phyloP scores from a whole-genome alignment of 2,797 vertebrate species.

The Pangasius larnaudii region DNA sequence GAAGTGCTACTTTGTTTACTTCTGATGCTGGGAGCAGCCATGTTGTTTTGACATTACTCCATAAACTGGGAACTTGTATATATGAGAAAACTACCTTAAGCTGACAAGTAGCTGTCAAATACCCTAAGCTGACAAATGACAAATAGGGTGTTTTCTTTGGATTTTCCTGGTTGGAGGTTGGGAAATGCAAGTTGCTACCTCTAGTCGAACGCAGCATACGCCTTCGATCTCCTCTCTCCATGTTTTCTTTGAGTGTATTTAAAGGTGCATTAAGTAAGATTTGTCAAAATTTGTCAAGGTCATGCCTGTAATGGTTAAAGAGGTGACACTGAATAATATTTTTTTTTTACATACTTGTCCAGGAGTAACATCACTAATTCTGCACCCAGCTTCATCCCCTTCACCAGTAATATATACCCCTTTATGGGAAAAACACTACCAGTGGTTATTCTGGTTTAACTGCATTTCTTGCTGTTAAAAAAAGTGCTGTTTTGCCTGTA shows the following conservation, averaged over 20 bases:
- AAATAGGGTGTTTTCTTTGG: not conserved
- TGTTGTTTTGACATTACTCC: not conserved
- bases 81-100: not conserved
- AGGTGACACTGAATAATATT: no score
- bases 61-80: not conserved
- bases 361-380: not conserved
- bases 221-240: not conserved
- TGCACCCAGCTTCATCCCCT: not conserved
- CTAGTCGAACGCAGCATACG: not conserved
- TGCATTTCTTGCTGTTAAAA: not conserved
- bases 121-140: no score
- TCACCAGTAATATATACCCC: not conserved
- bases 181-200: not conserved
- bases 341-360: not conserved
- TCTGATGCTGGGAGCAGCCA: not conserved
- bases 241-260: not conserved
- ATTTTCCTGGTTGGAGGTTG: not conserved
- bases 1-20: not conserved
- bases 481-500: not conserved
- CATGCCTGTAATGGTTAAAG: not conserved
- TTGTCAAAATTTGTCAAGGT: not conserved
- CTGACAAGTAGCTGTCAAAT: not conserved
- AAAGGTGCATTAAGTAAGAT: not conserved
- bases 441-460: not conserved
- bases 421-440: not conserved